A percentile compares a stretch with the other conserved stretches of the same genome.
Conservation (phyloP, 2,888 invertebrate species). For the Coleophora deauratella region DNA sequence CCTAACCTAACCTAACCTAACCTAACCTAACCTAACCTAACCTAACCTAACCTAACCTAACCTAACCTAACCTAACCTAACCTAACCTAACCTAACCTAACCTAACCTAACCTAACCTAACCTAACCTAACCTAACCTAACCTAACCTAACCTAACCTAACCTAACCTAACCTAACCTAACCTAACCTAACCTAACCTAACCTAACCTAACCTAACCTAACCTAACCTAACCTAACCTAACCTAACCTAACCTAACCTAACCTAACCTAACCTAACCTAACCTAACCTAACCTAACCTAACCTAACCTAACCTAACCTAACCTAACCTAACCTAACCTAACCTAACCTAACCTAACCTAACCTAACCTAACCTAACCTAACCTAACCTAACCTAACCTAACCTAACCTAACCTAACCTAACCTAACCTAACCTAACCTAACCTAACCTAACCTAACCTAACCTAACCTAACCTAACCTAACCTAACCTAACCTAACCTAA, state of each 20-base stretch:
- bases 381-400: conserved; percentile 9
- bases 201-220: conserved; percentile 8
- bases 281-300: conserved; percentile 8
- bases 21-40: conserved; percentile 22
- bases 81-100: conserved; percentile 8
- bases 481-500: conserved; percentile 8
- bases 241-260: conserved; percentile 8
- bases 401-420: conserved; percentile 7
- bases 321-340: conserved; percentile 9
- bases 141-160: conserved; percentile 7
- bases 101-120: conserved; percentile 8
- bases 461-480: conserved; percentile 9
- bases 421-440: conserved; percentile 9
- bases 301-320: too few relatives aligned
- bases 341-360: conserved; percentile 8
- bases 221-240: conserved; percentile 8
- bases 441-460: conserved; percentile 9
- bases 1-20: conserved; percentile 20
- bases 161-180: conserved; percentile 8
- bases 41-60: conserved; percentile 18
- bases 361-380: conserved; percentile 9
- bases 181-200: conserved; percentile 6
- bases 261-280: conserved; percentile 6
- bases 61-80: conserved; percentile 17
- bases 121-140: conserved; percentile 8